Evolutionary conservation across 2,888 invertebrate genomes (phyloP), one percentile per base, ranked within the genome.

Genomic region (Mesorhabditis belari): DNA sequence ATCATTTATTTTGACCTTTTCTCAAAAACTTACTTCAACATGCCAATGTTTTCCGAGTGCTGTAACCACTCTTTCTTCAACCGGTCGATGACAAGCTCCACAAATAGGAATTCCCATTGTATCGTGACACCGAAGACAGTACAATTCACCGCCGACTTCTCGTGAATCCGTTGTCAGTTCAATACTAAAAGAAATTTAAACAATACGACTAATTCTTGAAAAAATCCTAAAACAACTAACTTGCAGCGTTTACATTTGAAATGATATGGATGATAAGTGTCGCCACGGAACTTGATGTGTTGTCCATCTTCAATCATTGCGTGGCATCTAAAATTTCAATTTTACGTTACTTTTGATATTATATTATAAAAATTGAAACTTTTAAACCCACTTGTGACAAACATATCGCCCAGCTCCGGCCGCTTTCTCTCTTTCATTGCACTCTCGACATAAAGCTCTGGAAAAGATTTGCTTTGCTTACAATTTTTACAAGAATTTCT

Each of bases 41-140:
- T 96, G 95, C 94, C 94, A 95, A 81, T 94, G 91, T 84, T 95
- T 95, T 27, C 94, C 98, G 27, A 98, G 85, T 12, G 98, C 98
- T 29, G 96, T 96, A 9, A 98, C 95, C 27, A 99, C 94, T 64
- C 98, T 87, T 83, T 98, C 98, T 83, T 99, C 98, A 72, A 98
- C 96, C 1, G 98, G 98, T 27, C 96, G 88, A 57, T 96, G 89
- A 82, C 98, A 98, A 57, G 98, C 98, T 28, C 96, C 98, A 83
- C 98, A 99, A 75, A 99, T 98, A n/a, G 98, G 96, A 69, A 99
- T 94, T 27, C 71, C 71, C 71, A 71, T 71, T 9, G 71, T 71
- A 58, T 71, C 71, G 60, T 71, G 71, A 49, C 71, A 71, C 57
- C 69, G 61, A 9, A 62, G 86, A 81, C 98, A 98, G 83, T 95